Evolutionary conservation across 92 coral and sea anemone genomes (phyloP).

Genomic region (Pocillopora meandrina): DNA sequence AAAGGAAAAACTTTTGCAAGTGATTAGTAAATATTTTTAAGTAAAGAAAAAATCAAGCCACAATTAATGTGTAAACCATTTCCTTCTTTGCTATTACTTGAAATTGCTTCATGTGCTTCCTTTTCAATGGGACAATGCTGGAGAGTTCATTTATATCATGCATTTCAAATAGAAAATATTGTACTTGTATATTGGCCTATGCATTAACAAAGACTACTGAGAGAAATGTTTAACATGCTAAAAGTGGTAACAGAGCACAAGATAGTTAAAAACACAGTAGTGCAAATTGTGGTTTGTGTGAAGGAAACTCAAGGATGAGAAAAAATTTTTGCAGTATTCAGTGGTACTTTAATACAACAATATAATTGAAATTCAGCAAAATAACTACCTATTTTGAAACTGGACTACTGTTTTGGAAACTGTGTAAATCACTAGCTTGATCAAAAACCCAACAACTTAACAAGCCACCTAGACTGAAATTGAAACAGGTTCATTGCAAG

Average conservation of each 20-base stretch:
- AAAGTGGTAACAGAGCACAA: neutral
- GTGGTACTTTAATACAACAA: conserved; percentile 4
- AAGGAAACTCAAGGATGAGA: no score
- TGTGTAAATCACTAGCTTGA: neutral
- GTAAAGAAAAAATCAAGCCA: neutral
- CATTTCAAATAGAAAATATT: neutral
- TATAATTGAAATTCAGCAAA: neutral
- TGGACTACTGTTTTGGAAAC: neutral
- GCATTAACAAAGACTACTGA: neutral
- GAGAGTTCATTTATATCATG: neutral
- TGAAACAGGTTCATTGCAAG: neutral
- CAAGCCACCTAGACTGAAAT: neutral
- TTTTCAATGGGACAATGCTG: neutral
- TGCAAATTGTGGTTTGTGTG: neutral
- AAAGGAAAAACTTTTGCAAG: neutral
- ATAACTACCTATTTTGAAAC: neutral
- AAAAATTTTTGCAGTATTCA: neutral
- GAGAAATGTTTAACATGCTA: neutral
- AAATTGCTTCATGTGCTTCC: neutral
- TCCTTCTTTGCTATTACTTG: neutral
- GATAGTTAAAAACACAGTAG: neutral
- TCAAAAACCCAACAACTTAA: neutral
- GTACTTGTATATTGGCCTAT: conserved; percentile 23
- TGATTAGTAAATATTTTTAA: neutral
- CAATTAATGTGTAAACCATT: no score